Base-by-base conservation (phyloP, 2,797 vertebrate species). In the Hypotaenidia philippensis region DNA sequence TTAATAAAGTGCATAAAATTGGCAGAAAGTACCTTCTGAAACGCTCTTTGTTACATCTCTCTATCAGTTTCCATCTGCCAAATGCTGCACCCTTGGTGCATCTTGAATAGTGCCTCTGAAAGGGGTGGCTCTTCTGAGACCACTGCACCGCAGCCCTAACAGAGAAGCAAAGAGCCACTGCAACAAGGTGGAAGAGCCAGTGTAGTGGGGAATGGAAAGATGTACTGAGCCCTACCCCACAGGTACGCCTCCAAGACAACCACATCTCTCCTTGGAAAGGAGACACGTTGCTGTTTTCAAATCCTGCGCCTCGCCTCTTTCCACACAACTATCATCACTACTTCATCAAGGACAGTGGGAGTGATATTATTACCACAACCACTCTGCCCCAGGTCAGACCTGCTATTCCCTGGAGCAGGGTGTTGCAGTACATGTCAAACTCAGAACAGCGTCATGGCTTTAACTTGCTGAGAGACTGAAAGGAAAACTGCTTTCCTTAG, bases 21-120 rank as follows among this genome's bases (percentile, higher is more conserved):
- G 80, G 74, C 74, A 87, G 90, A 82, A 92, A 79, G 64, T 5
- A 83, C 81, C 63, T 79, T 31, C 40, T 53, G 64, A 89, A 93
- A 80, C 0, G 13, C 26, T 66, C 41, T 32, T 78, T 56, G 60
- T 69, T 89, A n/a, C 52, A 15, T 32, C 82, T 60, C 75, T 50
- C 3, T 31, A 40, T 66, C 53, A 16, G 15, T 23, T 83, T 56
- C 64, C 70, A 27, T 29, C 77, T 92, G 72, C 50, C 32, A 56
- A 36, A 34, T 76, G 63, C 31, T 70, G 66, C 57, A 71, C 2
- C 90, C 32, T 61, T 40, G 34, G 6, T 45, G 59, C 60, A 75
- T 34, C 80, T 70, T 49, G 63, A 80, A 38, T 26, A 68, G 17
- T 40, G 29, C 64, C 83, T 27, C 20, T 26, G 38, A 20, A 71